These are phyloP conservation scores for Notothenia rossii DNA, from an alignment of 2,113 vertebrate species.

Conservation along the genomic window DNA sequence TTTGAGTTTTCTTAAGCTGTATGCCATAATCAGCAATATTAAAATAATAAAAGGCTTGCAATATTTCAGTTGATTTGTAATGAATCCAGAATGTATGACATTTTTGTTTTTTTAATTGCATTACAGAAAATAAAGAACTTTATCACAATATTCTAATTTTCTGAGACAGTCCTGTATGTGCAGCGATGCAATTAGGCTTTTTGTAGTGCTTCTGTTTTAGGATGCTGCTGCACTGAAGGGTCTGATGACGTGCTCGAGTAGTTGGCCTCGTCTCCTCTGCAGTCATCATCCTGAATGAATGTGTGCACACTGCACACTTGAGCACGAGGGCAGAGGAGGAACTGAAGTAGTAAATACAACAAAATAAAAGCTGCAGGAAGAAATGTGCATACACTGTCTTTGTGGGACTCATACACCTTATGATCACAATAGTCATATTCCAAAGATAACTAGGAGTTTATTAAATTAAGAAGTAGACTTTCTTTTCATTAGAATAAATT, in stretches of 20 bases:
- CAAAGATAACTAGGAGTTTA: not conserved
- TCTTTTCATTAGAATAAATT: not conserved
- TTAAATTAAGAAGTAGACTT: not conserved
- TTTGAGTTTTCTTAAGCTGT: no score
- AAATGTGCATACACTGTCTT: no score
- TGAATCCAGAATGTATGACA: no score
- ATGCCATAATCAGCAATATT: no score
- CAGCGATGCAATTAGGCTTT: not conserved
- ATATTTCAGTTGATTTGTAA: no score
- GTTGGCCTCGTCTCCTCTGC: conserved; percentile 1
- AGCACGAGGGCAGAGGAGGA: not conserved
- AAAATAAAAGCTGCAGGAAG: not conserved
- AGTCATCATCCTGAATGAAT: conserved; percentile 15
- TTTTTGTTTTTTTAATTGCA: no score
- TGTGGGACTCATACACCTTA: not conserved
- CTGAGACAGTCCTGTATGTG: no score
- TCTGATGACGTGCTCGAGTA: not conserved
- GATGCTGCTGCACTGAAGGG: not conserved
- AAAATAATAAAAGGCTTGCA: no score
- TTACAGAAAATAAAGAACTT: no score
- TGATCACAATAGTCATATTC: not conserved
- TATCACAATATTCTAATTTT: no score
- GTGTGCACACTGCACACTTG: conserved; percentile 5
- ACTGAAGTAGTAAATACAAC: not conserved
- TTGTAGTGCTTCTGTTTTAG: not conserved